Base-by-base conservation (phyloP, 2,888 invertebrate genomes). In the Rotaria macrura region DNA sequence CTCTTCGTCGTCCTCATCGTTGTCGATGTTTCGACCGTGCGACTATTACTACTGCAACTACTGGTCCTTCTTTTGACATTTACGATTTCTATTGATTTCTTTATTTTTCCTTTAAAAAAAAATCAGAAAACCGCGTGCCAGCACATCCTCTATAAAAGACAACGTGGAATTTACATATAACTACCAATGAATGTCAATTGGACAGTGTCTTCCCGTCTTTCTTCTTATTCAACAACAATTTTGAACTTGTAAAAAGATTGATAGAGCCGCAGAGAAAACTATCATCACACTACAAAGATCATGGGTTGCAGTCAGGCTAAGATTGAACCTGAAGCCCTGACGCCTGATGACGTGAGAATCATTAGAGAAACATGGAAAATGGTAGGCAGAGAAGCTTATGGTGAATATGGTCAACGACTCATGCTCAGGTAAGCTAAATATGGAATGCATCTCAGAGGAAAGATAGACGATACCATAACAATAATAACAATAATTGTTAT, bases 311-410 rank as follows among this genome's bases (percentile, higher is more conserved):
- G 79, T 43, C 79, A 79, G 38, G 40, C 79, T 23, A 40, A 43
- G 12, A 79, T 79, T 25, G 79, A 79, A n/a, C 79, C 79, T 43
- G 79, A 79, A 79, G 43, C 79, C 12, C 43, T 79, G 25, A 79
- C 79, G 7, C 79, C 79, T 12, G 79, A 79, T 12, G 79, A 79
- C 43, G 40, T n/a, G 9, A 79, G 79, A 79, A 79, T 43, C 6
- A 79, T 79, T 43, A 38, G 79, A 79, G 79, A 79, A 43, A 79
- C 79, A 25, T 79, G 79, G 79, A 79, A 79, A 79, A 43, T 79
- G 43, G 43, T 79, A n/a, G 79, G 79, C 25, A 79, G 43, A 79
- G 79, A 79, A 79, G 79, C 79, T 12, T 79, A 79, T 43, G 79
- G 79, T 43, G 79, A 79, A 43, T 79, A 43, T 40, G 79, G 79